Base-by-base conservation (phyloP, 1,140 invertebrate species). In the Drosophila ficusphila region DNA sequence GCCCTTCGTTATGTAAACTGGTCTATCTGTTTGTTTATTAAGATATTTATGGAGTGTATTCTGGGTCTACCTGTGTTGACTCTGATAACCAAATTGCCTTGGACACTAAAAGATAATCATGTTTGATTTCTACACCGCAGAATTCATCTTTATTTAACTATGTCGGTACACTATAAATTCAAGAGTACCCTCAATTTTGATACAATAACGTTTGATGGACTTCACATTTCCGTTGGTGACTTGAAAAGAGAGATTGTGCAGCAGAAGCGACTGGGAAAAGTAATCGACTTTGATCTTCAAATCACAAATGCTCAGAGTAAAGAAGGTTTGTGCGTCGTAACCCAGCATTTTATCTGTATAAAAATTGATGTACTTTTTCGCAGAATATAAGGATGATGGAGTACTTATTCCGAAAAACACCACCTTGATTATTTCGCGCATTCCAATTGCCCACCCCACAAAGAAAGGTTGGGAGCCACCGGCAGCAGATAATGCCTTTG, bases 101-200 rank as follows among this genome's bases (percentile, higher is more conserved):
- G 25, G 9, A 47, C 44, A 16, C 44, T 14, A 7, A 1, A 33
- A 19, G 21, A 64, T 61, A 49, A 36, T 16, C n/a, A n/a, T 21
- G 7, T 14, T 25, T 31, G 12, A 48, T 65, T 18, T 74, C 36
- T 56, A 3, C 53, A 6, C 21, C 36, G 9, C 53, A 71, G 65
- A 34, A 51, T 23, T 14, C 29, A 7, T 1, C 14, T n/a, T 19
- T 25, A 14, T 18, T 34, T 34, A 21, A 85, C 72, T 42, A 98
- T 98, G 96, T 99, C 97, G 81, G 97, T 99, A 60, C 98, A 99
- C 92, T 99, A 99, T 92, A 99, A 99, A 92, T 99, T 99, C 91
- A 99, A 99, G 93, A 98, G 97, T 81, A 96, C 97, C 46, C 93
- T 98, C 78, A 96, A 98, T 90, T 98, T 96, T 93, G 97, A 99